Evolutionary conservation across 2,113 vertebrate species (phyloP).

Genomic region (Acinonyx jubatus): DNA sequence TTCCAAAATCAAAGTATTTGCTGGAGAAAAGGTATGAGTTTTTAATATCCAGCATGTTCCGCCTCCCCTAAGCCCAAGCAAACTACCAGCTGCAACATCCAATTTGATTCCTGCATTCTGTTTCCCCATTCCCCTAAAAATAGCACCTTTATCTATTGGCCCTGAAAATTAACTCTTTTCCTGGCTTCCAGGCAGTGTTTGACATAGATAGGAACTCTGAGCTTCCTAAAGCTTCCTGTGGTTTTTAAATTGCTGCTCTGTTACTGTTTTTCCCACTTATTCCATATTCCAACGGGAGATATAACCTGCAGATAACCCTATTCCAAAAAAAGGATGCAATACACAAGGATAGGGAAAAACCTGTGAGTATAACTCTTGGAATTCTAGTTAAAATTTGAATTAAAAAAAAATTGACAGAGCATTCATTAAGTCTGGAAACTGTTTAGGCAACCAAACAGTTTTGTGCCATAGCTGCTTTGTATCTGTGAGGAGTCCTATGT

Average conservation of each 20-base stretch:
- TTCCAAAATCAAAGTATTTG: background rate
- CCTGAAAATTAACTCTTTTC: constrained; percentile 26
- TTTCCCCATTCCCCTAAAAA: constrained; percentile 42
- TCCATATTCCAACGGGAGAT: background rate
- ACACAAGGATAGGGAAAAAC: background rate
- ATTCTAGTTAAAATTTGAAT: constrained; percentile 21
- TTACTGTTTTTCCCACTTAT: background rate
- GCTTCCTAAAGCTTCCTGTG: background rate
- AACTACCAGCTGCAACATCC: background rate
- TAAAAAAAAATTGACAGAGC: background rate
- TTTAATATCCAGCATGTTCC: background rate
- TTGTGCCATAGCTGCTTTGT: background rate
- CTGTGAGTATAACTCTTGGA: background rate
- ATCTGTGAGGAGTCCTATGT: background rate
- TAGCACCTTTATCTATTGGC: background rate
- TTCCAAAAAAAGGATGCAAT: background rate
- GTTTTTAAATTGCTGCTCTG: background rate
- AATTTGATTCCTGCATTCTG: background rate
- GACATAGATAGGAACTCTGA: background rate
- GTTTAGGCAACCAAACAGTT: background rate
- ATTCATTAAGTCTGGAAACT: background rate
- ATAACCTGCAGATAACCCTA: background rate
- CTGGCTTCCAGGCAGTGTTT: background rate
- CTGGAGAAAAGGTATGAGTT: background rate
- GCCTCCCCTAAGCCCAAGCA: background rate